Percentiles rank a stretch among this genome's conserved stretches.
These are phyloP conservation scores for Atherinomorus stipes DNA, from an alignment of 2,113 vertebrate species.

Conservation along the genomic window DNA sequence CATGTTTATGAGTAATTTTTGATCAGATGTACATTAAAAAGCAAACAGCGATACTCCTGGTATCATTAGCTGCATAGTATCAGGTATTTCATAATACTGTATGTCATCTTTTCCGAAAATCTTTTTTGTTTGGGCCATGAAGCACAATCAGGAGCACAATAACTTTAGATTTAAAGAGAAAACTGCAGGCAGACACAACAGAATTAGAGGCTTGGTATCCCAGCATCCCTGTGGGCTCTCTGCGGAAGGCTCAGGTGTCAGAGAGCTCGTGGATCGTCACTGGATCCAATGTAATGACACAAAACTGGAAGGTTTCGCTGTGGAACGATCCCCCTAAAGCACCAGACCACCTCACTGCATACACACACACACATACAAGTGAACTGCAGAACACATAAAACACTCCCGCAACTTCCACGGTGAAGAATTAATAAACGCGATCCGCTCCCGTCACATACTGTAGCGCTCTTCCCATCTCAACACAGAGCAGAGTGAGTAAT, in stretches of 20 bases:
- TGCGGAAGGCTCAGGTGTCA: constrained; percentile 16
- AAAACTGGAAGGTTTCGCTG: no score
- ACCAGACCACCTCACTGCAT: constrained; percentile 7
- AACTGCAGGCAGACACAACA: no score
- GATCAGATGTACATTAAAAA: no score
- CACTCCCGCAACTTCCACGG: constrained; percentile 22
- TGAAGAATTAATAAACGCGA: constrained; percentile 39
- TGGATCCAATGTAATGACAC: constrained; percentile 15
- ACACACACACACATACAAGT: not conserved
- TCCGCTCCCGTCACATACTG: constrained; percentile 37
- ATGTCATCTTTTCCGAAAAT: no score
- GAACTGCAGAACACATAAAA: constrained; percentile 11
- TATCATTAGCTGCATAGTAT: no score
- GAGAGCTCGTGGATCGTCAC: constrained; percentile 11
- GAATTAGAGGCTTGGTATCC: not conserved
- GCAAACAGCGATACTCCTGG: no score
- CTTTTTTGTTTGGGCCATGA: no score
- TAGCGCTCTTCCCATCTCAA: constrained; percentile 46
- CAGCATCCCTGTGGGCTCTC: not conserved
- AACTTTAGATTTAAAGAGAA: no score
- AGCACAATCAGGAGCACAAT: no score
- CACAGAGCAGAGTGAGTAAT: constrained; percentile 44
- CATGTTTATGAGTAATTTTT: no score
- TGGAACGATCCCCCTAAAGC: not conserved
- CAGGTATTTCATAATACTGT: no score